Evolutionary conservation across 2,113 vertebrate species (phyloP).

Genomic region (Hydropotes inermis): DNA sequence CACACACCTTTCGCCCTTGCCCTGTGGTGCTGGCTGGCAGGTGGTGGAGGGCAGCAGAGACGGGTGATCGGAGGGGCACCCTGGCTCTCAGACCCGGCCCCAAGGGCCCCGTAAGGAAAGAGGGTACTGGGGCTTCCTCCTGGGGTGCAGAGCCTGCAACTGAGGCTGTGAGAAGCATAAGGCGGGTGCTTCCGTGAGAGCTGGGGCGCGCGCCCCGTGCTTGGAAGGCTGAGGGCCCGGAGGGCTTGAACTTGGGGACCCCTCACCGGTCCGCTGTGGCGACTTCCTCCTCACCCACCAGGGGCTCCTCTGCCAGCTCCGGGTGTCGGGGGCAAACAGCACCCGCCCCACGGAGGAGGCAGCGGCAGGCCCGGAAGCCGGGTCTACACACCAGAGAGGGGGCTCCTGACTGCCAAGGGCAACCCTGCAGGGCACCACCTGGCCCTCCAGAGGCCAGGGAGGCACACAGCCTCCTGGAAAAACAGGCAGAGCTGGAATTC

Average conservation of each 20-base stretch:
- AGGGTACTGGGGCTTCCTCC: neutral
- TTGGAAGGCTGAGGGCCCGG: rapidly evolving
- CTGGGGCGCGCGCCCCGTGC: neutral
- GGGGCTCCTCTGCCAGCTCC: neutral
- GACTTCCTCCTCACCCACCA: neutral
- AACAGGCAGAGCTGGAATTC: neutral
- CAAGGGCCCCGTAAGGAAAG: neutral
- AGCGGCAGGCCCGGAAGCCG: neutral
- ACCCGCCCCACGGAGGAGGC: neutral
- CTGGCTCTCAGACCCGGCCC: neutral
- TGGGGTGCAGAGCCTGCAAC: rapidly evolving
- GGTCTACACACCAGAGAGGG: neutral
- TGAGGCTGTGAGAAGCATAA: neutral
- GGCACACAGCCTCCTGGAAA: neutral
- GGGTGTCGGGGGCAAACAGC: neutral
- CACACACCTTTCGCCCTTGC: rapidly evolving
- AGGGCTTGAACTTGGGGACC: neutral
- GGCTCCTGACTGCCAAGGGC: neutral
- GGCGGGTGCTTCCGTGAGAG: rapidly evolving
- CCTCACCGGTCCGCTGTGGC: rapidly evolving
- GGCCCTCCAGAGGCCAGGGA: neutral
- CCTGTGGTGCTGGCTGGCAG: neutral
- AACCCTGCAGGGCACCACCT: neutral
- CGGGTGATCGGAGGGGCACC: neutral
- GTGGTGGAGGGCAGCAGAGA: neutral